Evolutionary conservation across 2,797 vertebrate species (phyloP).

Genomic region (Podargus strigoides): DNA sequence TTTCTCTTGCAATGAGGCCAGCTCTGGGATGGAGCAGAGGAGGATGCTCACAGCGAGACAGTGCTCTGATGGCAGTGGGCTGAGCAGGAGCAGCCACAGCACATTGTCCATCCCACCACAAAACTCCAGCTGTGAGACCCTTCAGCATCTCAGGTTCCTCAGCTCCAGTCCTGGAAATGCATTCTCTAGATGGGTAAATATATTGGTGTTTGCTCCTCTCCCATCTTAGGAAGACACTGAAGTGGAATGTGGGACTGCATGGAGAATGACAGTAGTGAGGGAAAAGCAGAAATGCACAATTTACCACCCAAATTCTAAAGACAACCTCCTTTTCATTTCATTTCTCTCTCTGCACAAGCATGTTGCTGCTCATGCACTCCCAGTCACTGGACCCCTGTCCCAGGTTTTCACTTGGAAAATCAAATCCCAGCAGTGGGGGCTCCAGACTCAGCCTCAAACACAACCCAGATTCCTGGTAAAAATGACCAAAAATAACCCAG

Average conservation of each 20-base stretch:
- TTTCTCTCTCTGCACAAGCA: rapidly evolving
- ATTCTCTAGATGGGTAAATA: not conserved
- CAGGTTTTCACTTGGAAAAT: not conserved
- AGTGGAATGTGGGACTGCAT: rapidly evolving
- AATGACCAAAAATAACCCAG: no score
- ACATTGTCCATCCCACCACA: not conserved
- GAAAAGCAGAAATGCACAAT: not conserved
- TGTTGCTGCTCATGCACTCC: not conserved
- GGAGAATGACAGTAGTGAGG: not conserved
- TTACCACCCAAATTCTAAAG: not conserved
- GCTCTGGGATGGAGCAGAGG: not conserved
- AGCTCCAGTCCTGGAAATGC: not conserved
- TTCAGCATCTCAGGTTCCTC: not conserved
- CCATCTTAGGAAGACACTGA: not conserved
- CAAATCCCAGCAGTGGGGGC: not conserved
- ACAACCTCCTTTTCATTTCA: not conserved
- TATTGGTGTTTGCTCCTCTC: not conserved
- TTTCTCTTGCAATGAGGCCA: not conserved
- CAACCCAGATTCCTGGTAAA: not conserved
- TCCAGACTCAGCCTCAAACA: not conserved
- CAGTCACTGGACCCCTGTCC: rapidly evolving
- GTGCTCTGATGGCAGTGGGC: rapidly evolving
- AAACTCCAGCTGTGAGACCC: not conserved
- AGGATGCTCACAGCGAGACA: not conserved
- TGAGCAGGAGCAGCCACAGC: not conserved